Evolutionary conservation across 2,888 invertebrate species (phyloP).

Genomic region (Lepidochrysops patricia): DNA sequence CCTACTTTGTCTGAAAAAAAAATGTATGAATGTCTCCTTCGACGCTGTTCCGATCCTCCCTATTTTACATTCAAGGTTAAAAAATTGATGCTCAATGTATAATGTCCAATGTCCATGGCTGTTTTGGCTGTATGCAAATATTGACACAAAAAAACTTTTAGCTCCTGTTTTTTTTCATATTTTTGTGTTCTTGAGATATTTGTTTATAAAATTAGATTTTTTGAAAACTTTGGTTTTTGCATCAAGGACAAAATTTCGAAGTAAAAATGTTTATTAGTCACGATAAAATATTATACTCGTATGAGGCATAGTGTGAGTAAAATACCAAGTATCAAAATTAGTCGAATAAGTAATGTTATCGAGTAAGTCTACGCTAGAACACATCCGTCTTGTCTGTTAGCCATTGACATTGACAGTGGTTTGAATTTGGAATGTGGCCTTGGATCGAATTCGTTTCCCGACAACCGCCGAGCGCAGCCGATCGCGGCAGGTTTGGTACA

Average conservation of each 20-base stretch:
- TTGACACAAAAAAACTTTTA: neutral
- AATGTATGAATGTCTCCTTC: neutral
- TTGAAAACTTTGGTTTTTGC: no score
- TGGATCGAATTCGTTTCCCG: slow-evolving; percentile 60
- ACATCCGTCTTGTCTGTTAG: slow-evolving; percentile 47
- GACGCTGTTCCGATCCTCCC: slow-evolving; percentile 7
- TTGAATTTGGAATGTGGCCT: slow-evolving; percentile 69
- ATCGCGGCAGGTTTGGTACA: slow-evolving; percentile 53
- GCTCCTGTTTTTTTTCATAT: neutral
- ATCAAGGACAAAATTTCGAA: no score
- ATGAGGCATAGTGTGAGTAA: neutral
- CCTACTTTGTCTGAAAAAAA: neutral
- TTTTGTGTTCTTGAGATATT: neutral
- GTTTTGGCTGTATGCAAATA: slow-evolving; percentile 11
- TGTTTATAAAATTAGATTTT: neutral
- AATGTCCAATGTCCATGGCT: slow-evolving; percentile 12
- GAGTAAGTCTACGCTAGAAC: slow-evolving; percentile 28
- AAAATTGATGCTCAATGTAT: slow-evolving; percentile 8
- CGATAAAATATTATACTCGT: no score
- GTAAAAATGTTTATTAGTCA: neutral
- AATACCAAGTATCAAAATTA: neutral
- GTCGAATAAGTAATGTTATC: slow-evolving; percentile 16
- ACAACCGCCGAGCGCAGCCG: slow-evolving; percentile 38
- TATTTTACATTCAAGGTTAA: slow-evolving; percentile 12
- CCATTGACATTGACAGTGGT: slow-evolving; percentile 67